Evolutionary conservation across 2,888 invertebrate species (phyloP).

Genomic region (Sisyra terminalis): DNA sequence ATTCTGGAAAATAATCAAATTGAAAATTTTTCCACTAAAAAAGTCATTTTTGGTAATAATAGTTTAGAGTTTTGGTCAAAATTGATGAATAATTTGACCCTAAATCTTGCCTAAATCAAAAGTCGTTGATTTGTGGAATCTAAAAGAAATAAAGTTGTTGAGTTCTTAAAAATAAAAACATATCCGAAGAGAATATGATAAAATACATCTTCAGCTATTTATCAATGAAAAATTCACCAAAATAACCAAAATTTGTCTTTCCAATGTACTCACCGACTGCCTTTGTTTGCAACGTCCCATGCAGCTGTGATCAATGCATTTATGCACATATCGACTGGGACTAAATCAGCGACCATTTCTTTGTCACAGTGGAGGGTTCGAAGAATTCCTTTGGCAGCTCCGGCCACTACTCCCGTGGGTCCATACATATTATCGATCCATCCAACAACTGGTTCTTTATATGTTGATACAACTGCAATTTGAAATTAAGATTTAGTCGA

Average conservation of each 20-base stretch:
- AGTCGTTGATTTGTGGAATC: too few relatives aligned
- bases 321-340: conserved; percentile 61
- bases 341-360: conserved; percentile 47
- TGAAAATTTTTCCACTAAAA: too few relatives aligned
- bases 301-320: conserved; percentile 53
- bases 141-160: too few relatives aligned
- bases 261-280: conserved; percentile 20
- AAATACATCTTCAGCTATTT: not conserved
- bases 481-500: too few relatives aligned
- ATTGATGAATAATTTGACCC: too few relatives aligned
- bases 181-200: too few relatives aligned
- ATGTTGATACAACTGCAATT: conserved; percentile 40
- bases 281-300: conserved; percentile 32
- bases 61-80: too few relatives aligned
- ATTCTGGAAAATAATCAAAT: too few relatives aligned
- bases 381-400: conserved; percentile 47
- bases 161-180: too few relatives aligned
- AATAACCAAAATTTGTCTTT: conserved; percentile 1
- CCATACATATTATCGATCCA: conserved; percentile 73
- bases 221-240: not conserved
- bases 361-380: conserved; percentile 44
- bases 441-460: conserved; percentile 42
- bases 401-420: conserved; percentile 45
- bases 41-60: too few relatives aligned
- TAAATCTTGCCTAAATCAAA: too few relatives aligned